Evolutionary conservation across 2,888 invertebrate genomes (phyloP).

Genomic region (Tipula confusa): DNA sequence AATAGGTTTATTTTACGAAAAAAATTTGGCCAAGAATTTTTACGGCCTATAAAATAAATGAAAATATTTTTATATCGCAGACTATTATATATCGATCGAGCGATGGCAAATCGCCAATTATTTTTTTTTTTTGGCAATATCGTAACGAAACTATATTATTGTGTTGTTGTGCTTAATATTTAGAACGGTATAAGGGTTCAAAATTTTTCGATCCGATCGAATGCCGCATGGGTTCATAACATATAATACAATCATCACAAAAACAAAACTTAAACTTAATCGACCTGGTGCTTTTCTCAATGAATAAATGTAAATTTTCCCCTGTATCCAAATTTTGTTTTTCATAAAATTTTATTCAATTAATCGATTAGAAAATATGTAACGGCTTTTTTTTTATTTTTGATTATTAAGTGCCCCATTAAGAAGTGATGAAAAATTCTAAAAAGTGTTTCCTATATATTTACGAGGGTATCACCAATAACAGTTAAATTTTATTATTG

Average conservation of each 20-base stretch:
- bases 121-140: too few relatives aligned
- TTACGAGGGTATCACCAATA: constrained; percentile 3
- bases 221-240: not conserved
- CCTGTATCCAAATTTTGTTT: not conserved
- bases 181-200: not conserved
- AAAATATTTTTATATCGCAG: too few relatives aligned
- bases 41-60: too few relatives aligned
- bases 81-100: too few relatives aligned
- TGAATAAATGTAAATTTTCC: not conserved
- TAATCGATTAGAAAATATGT: not conserved
- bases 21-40: too few relatives aligned
- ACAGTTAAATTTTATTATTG: constrained; percentile 12
- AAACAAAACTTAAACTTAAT: not conserved
- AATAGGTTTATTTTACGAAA: too few relatives aligned
- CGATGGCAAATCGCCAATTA: too few relatives aligned
- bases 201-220: not conserved
- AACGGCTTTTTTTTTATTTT: not conserved
- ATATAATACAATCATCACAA: not conserved
- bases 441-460: not conserved
- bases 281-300: too few relatives aligned
- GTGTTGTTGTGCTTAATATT: too few relatives aligned
- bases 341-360: not conserved
- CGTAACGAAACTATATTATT: too few relatives aligned
- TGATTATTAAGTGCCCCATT: not conserved
- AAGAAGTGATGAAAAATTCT: not conserved